Percentiles rank a stretch among this genome's conserved stretches.
Conservation (phyloP, 2,797 vertebrate species). For the Prunella strophiata region DNA sequence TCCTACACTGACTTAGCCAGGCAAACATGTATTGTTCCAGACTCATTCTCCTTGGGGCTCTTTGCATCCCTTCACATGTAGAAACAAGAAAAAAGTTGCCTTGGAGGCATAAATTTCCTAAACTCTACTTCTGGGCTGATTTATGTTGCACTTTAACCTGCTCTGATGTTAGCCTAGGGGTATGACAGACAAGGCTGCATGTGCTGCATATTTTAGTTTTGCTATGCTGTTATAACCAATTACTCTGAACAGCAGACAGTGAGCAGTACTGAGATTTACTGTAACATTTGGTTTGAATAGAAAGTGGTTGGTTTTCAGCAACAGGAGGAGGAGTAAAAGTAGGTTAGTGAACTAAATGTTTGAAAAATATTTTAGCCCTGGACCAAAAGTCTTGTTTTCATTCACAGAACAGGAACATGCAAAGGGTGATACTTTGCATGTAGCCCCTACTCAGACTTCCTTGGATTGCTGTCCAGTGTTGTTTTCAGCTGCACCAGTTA, state of each 20-base stretch:
- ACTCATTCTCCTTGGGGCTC: rapidly evolving
- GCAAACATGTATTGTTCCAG: background rate
- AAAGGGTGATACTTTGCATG: background rate
- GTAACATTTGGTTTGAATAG: background rate
- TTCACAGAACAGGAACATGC: background rate
- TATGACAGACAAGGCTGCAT: background rate
- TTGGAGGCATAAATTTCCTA: background rate
- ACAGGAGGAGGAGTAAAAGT: background rate
- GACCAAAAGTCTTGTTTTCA: background rate
- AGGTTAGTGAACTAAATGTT: background rate
- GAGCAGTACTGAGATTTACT: background rate
- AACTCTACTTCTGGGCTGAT: background rate
- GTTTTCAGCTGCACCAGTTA: background rate
- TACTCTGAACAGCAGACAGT: background rate
- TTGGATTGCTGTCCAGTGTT: background rate
- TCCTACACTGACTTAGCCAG: background rate
- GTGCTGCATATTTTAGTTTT: background rate
- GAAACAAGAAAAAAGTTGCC: background rate
- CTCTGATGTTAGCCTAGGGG: background rate
- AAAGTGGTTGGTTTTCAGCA: background rate
- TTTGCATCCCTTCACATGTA: background rate
- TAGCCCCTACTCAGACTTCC: background rate
- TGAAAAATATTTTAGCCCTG: background rate
- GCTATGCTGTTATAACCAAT: background rate
- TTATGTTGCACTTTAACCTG: background rate